phyloP scores from a whole-genome alignment of 2,888 invertebrate genomes.

The Microctonus brassicae region DNA sequence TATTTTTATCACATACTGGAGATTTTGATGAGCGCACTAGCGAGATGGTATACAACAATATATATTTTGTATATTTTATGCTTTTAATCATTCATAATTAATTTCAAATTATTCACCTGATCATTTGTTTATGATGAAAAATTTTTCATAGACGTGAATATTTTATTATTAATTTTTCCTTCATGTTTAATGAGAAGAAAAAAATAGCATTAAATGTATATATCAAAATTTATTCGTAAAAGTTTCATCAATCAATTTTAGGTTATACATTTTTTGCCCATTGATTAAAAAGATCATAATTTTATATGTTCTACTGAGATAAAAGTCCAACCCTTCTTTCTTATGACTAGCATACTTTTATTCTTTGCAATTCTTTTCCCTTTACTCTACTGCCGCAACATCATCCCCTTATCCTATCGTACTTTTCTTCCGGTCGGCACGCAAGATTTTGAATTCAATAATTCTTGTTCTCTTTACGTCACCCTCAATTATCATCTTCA shows the following conservation, averaged over 20 bases:
- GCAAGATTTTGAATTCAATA: constrained; percentile 57
- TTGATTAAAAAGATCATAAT: background rate
- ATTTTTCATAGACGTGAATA: background rate
- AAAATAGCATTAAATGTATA: too few relatives aligned
- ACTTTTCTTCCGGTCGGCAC: constrained; percentile 46
- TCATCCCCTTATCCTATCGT: constrained; percentile 22
- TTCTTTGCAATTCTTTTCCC: background rate
- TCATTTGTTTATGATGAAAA: too few relatives aligned
- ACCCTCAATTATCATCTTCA: constrained; percentile 31
- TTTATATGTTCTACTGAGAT: background rate
- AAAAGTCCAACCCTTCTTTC: constrained; percentile 25
- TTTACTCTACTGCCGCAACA: background rate
- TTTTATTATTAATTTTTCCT: too few relatives aligned
- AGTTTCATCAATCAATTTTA: background rate
- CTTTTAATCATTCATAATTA: background rate
- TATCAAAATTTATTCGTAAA: too few relatives aligned
- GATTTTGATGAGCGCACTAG: constrained; percentile 65
- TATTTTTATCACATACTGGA: constrained; percentile 46
- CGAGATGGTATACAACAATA: constrained; percentile 32
- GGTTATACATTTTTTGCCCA: constrained; percentile 3
- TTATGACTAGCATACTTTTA: background rate
- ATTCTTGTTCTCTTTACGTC: constrained; percentile 22
- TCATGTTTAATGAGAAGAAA: too few relatives aligned
- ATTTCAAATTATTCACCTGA: too few relatives aligned
- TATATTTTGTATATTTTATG: constrained; percentile 49